A percentile compares a stretch with the other conserved stretches of the same genome.
Evolutionary conservation across 1,140 invertebrate genomes (phyloP).

Genomic region (Bombus superbus): DNA sequence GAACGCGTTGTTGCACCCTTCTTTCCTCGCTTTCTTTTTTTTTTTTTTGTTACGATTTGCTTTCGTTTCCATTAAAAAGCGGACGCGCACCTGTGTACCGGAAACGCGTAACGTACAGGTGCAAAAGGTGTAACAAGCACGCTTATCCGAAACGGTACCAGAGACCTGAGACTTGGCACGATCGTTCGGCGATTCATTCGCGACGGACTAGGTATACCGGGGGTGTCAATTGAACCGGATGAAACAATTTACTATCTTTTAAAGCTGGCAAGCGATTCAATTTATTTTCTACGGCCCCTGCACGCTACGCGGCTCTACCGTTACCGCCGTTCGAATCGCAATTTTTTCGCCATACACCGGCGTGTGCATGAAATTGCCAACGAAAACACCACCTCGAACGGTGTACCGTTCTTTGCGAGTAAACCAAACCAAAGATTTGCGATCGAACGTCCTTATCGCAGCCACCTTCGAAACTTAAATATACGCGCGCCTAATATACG

Average conservation of each 20-base stretch:
- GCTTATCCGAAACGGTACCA: constrained; percentile 12
- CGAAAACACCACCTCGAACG: not conserved
- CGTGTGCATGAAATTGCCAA: not conserved
- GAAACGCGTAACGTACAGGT: constrained; percentile 75
- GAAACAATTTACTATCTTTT: constrained; percentile 78
- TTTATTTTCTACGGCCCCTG: constrained; percentile 74
- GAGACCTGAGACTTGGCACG: constrained; percentile 44
- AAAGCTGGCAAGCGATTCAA: constrained; percentile 79
- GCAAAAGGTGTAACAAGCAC: constrained; percentile 53
- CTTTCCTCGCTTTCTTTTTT: constrained; percentile 21
- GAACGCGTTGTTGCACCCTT: constrained; percentile 26
- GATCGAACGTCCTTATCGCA: not conserved
- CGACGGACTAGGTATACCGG: constrained; percentile 57
- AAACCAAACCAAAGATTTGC: not conserved
- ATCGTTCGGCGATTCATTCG: constrained; percentile 75
- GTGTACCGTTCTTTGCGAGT: not conserved
- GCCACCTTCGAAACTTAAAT: too few relatives aligned
- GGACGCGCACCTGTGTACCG: constrained; percentile 76
- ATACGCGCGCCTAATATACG: too few relatives aligned
- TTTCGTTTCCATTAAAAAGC: constrained; percentile 52
- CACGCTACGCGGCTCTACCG: constrained; percentile 35
- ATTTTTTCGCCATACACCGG: constrained; percentile 9
- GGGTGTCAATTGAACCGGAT: constrained; percentile 80
- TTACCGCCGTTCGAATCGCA: constrained; percentile 39
- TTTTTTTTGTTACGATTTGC: constrained; percentile 22